phyloP scores from a whole-genome alignment of 2,888 invertebrate species.

The Drosophila nigricruria region DNA sequence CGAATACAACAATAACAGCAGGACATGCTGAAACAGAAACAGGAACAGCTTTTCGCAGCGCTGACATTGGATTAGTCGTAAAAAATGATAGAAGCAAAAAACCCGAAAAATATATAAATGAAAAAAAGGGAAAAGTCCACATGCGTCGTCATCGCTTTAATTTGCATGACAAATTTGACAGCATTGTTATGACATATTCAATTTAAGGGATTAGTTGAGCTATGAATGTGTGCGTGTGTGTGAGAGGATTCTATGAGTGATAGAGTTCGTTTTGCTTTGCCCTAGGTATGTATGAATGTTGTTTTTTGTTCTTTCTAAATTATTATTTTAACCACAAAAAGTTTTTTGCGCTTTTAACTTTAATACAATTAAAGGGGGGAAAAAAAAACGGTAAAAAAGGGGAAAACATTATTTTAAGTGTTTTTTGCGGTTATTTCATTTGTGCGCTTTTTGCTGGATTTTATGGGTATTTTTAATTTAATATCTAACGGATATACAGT shows the following conservation, averaged over 20 bases:
- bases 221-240: constrained; percentile 6
- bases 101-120: constrained; percentile 24
- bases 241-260: background rate
- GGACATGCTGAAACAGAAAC: constrained; percentile 34
- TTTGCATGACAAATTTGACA: constrained; percentile 79
- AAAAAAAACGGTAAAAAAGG: constrained; percentile 2
- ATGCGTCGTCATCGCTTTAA: constrained; percentile 73
- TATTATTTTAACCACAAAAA: constrained; percentile 41
- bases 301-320: constrained; percentile 14
- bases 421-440: constrained; percentile 7
- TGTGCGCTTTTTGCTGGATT: constrained; percentile 5
- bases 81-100: constrained; percentile 57
- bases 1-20: constrained; percentile 42
- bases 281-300: background rate
- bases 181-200: constrained; percentile 80
- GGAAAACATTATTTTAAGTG: constrained; percentile 14
- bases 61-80: constrained; percentile 76
- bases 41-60: constrained; percentile 64
- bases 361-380: constrained; percentile 30
- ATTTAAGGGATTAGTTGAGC: constrained; percentile 73
- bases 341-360: constrained; percentile 25
- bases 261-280: constrained; percentile 1
- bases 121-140: constrained; percentile 29
- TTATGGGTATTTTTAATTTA: constrained; percentile 51
- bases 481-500: constrained; percentile 23